phyloP scores from a whole-genome alignment of 2,888 invertebrate genomes.

The Stegana nigrithorax region DNA sequence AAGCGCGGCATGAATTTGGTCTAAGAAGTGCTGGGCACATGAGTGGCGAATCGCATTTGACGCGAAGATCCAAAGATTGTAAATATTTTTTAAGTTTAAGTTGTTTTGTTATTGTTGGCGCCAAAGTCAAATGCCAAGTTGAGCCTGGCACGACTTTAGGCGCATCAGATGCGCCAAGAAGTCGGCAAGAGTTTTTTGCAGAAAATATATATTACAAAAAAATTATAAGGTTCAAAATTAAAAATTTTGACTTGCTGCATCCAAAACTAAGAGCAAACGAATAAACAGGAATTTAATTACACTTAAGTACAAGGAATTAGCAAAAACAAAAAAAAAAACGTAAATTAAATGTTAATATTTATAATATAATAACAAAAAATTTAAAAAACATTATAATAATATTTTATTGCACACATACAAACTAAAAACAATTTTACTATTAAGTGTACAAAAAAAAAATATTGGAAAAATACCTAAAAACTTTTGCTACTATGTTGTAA shows the following conservation, averaged over 20 bases:
- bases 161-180: conserved; percentile 55
- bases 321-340: conserved; percentile 26
- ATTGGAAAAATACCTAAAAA: conserved; percentile 23
- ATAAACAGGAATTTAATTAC: conserved; percentile 53
- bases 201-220: too few species aligned
- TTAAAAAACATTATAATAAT: conserved; percentile 17
- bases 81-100: conserved; percentile 25
- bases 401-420: conserved; percentile 47
- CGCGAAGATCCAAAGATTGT: too few species aligned
- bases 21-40: conserved; percentile 22
- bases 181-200: conserved; percentile 32
- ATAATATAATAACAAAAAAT: conserved; percentile 26
- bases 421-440: conserved; percentile 37
- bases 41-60: background rate
- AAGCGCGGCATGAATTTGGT: conserved; percentile 38
- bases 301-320: conserved; percentile 48
- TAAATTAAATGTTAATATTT: conserved; percentile 9
- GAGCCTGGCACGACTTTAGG: conserved; percentile 15
- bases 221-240: conserved; percentile 30
- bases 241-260: conserved; percentile 35
- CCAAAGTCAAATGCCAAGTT: background rate
- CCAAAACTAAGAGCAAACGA: conserved; percentile 19
- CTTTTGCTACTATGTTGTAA: conserved; percentile 21
- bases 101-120: background rate
- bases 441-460: conserved; percentile 51